Evolutionary conservation across 2,797 vertebrate species (phyloP).

Genomic region (Agapornis canus): DNA sequence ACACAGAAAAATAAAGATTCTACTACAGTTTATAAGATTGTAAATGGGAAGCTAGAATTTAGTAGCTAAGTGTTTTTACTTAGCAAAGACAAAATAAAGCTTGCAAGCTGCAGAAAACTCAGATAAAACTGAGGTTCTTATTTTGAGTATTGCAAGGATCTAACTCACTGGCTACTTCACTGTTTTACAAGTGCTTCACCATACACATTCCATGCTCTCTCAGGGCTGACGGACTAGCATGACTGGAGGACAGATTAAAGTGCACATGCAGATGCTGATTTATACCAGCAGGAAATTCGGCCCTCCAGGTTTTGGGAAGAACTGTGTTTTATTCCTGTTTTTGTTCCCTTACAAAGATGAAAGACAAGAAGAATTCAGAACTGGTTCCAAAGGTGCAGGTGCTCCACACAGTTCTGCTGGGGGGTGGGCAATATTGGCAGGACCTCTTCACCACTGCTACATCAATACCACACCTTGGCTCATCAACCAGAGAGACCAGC

Average conservation of each 20-base stretch:
- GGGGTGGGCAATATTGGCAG: constrained; percentile 38
- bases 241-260: not conserved
- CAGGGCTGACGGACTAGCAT: not conserved
- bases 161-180: not conserved
- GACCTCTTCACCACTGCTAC: constrained; percentile 27
- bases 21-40: not conserved
- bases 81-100: not conserved
- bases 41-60: not conserved
- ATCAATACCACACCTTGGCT: constrained; percentile 65
- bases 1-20: not conserved
- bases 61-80: not conserved
- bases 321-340: constrained; percentile 38
- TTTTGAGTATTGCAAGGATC: not conserved
- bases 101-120: not conserved
- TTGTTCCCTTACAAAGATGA: constrained; percentile 47
- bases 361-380: constrained; percentile 57
- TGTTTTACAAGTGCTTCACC: not conserved
- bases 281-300: constrained; percentile 27
- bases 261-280: not conserved
- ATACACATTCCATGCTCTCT: not conserved
- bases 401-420: constrained; percentile 23
- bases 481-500: constrained; percentile 62
- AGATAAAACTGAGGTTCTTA: not conserved
- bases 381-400: constrained; percentile 65
- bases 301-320: constrained; percentile 26